Percentiles rank a stretch among this genome's conserved stretches.
These are phyloP conservation scores for Himalopsyche kuldschensis DNA, from an alignment of 2,888 invertebrate genomes.

Conservation along the genomic window DNA sequence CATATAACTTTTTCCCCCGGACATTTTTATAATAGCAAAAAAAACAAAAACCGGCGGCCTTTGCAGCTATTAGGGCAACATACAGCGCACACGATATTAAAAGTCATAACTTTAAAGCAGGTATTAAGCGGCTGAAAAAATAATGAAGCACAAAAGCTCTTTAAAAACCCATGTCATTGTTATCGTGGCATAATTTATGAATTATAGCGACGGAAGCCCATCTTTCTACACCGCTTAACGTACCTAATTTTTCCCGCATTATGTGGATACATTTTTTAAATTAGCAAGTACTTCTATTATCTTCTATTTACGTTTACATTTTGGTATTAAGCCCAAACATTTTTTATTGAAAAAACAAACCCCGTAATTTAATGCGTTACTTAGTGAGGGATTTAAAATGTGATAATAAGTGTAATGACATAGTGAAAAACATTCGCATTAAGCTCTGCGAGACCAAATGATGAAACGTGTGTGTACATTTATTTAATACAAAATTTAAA, in stretches of 20 bases:
- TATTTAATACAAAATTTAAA: too few relatives aligned
- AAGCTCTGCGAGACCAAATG: too few relatives aligned
- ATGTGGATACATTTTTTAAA: neutral
- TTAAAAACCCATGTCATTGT: constrained; percentile 59
- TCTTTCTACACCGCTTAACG: constrained; percentile 21
- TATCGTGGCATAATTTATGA: constrained; percentile 64
- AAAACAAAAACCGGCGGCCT: neutral
- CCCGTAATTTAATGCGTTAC: too few relatives aligned
- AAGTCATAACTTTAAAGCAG: constrained; percentile 34
- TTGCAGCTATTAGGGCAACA: neutral
- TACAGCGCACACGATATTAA: constrained; percentile 26
- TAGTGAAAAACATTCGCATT: too few relatives aligned
- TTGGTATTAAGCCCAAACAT: neutral
- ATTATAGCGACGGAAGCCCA: constrained; percentile 31
- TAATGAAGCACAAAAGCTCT: constrained; percentile 60
- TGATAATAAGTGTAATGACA: too few relatives aligned
- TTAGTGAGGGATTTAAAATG: too few relatives aligned
- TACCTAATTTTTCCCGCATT: neutral
- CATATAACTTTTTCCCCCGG: constrained; percentile 6
- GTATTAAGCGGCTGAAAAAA: constrained; percentile 31
- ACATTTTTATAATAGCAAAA: constrained; percentile 8
- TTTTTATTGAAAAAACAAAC: neutral
- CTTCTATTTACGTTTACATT: neutral
- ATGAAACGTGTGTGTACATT: too few relatives aligned
- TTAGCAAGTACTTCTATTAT: neutral